Conservation (phyloP, 2,113 vertebrate genomes). For the Antechinus stuartii region DNA sequence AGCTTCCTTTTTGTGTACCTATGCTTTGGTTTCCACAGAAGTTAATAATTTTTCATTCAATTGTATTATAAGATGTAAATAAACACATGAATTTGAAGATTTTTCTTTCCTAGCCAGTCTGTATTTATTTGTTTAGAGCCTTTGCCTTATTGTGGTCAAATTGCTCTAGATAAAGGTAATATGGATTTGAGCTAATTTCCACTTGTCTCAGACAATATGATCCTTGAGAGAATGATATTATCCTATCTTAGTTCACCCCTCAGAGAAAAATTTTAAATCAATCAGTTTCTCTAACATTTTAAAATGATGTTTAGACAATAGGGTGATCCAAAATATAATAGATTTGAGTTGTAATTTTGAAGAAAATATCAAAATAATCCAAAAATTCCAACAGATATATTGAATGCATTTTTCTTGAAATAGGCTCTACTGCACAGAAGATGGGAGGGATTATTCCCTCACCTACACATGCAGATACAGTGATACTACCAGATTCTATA, state of each 20-base stretch:
- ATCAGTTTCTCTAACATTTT: neutral
- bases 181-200: slow-evolving; percentile 20
- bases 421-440: neutral
- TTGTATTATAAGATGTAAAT: neutral
- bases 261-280: neutral
- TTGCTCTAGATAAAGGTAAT: neutral
- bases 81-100: neutral
- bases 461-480: neutral
- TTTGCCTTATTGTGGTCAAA: neutral
- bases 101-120: neutral
- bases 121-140: neutral
- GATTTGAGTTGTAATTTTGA: neutral
- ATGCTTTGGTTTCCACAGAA: neutral
- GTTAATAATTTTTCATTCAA: neutral
- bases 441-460: neutral
- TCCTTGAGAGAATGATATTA: too few species aligned
- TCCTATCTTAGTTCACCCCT: neutral
- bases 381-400: neutral
- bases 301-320: neutral
- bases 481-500: neutral
- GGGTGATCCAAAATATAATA: neutral
- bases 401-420: neutral
- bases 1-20: neutral
- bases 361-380: neutral
- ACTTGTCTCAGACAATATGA: neutral